Conservation (phyloP, 2,113 vertebrate genomes). For the Fregetta grallaria region DNA sequence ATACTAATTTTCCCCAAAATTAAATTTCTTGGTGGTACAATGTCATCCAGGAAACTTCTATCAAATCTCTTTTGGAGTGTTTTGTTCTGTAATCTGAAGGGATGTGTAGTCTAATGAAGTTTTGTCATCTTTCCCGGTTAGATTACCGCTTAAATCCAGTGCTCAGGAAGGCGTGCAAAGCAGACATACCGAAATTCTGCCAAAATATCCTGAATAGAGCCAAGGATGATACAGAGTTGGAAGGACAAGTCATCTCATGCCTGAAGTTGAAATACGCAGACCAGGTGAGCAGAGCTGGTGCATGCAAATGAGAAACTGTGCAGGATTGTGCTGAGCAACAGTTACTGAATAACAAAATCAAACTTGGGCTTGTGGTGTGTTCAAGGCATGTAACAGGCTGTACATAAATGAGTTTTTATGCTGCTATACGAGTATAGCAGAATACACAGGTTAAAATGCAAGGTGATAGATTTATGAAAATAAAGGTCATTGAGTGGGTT, state of each 20-base stretch:
- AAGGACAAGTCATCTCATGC: constrained; percentile 95
- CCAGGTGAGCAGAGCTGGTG: constrained; percentile 77
- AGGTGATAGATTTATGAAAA: background rate
- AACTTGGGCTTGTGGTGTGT: background rate
- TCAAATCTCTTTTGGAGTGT: background rate
- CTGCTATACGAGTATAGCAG: accelerated
- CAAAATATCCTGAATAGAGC: constrained; percentile 88
- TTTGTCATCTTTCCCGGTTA: constrained; percentile 38
- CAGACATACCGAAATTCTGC: constrained; percentile 98
- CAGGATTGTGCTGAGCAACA: accelerated
- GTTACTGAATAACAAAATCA: background rate
- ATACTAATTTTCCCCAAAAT: accelerated
- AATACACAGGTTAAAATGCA: background rate
- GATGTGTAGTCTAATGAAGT: background rate
- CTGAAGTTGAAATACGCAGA: constrained; percentile 97
- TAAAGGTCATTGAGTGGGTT: background rate
- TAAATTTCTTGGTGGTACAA: background rate
- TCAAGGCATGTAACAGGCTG: accelerated
- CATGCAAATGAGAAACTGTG: background rate
- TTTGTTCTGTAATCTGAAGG: background rate
- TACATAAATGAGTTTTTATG: background rate
- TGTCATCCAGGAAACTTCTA: background rate
- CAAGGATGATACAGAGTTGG: constrained; percentile 88
- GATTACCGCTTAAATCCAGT: constrained; percentile 96
- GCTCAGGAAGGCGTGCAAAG: constrained; percentile 94